Base-by-base conservation (phyloP, 2,888 invertebrate species). In the Agrochola lychnidis region DNA sequence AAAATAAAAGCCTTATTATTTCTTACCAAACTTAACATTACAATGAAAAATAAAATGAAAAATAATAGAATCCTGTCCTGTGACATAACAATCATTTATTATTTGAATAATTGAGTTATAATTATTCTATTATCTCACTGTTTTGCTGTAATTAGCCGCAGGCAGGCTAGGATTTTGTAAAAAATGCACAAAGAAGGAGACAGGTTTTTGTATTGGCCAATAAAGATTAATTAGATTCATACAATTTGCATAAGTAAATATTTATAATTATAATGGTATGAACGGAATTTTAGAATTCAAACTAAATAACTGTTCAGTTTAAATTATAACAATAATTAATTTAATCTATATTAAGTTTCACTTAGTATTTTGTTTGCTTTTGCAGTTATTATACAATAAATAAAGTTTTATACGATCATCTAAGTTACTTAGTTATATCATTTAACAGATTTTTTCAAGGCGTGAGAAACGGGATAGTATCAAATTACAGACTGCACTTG, bases 21-120 rank as follows among this genome's bases (percentile, higher is more conserved):
- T 45, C 14, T 45, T 45, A 4, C 45, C 45, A 14, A 14, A 14
- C 14, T 14, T 45, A 45, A 45, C 14, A 14, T 45, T 45, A 45
- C 14, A 45, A 30, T 30, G 30, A 30, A 30, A 0, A 45, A 45
- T 14, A 14, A 14, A 14, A 14, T 14, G 0, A 14, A 45, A 45
- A 45, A 45, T 45, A 14, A 45, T 14, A 45, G 3, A 14, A 45
- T 36, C 4, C 22, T 45, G 36, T 36, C 4, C 22, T 45, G 36
- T 45, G 19, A 63, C n/a, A 19, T 25, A 53, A 9, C 30, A 16
- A 3, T 10, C 12, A 36, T 66, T 59, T 36, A 22, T 19, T 7
- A 48, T 30, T 53, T 9, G 5, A 53, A 67, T 67, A 5, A 67
- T 56, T 73, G n/a, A 73, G 19, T 57, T 12, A 75, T 75, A n/a